Evolutionary conservation across 30 jellyfish, hydroid and myxozoan genomes (phyloP).

Genomic region (Sanderia malayensis): DNA sequence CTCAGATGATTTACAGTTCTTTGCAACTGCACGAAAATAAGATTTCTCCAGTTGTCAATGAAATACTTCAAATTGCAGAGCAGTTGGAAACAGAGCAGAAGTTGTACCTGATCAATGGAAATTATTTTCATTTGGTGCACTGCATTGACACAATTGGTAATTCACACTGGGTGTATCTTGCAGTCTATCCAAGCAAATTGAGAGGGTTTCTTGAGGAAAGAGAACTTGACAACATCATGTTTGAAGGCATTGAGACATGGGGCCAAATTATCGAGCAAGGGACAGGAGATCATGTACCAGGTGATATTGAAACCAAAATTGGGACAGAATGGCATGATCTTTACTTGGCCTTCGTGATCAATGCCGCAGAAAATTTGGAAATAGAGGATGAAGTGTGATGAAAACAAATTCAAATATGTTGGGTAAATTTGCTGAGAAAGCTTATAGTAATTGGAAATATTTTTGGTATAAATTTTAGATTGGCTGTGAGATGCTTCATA

Average conservation of each 20-base stretch:
- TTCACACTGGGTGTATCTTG: constrained; percentile 41
- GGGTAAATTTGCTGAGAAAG: no score
- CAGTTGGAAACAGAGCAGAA: constrained; percentile 33
- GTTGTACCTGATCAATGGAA: constrained; percentile 13
- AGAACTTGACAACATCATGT: no score
- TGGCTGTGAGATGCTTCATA: no score
- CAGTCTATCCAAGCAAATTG: no score
- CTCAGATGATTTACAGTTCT: constrained; percentile 46
- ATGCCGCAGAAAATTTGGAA: no score
- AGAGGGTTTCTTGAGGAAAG: no score
- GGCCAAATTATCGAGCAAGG: constrained; percentile 36
- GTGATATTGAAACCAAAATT: not conserved
- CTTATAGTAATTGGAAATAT: no score
- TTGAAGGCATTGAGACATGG: no score
- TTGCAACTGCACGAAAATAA: constrained; percentile 29
- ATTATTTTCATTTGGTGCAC: constrained; percentile 9
- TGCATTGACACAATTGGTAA: constrained; percentile 1
- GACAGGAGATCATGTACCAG: constrained; percentile 27
- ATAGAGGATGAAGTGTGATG: no score
- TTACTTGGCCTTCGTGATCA: no score
- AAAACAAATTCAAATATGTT: no score
- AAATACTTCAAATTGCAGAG: constrained; percentile 20
- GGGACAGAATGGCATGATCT: constrained; percentile 46
- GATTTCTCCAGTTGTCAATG: constrained; percentile 34
- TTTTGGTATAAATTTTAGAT: no score